Base-by-base conservation (phyloP, 2,797 vertebrate species). In the Anguilla megastoma region DNA sequence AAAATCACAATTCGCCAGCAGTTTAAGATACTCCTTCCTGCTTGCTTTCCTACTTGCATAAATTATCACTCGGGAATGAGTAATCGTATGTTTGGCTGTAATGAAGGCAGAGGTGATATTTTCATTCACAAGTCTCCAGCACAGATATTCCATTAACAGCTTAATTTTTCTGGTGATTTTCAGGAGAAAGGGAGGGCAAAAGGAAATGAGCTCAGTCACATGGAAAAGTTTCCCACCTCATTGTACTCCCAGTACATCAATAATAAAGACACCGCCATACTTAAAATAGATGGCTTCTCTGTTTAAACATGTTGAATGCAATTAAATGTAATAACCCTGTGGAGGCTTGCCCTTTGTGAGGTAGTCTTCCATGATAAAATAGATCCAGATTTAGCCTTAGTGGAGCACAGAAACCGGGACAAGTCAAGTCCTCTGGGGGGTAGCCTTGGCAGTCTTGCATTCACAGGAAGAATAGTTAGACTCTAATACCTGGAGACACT, bases 81-180 rank as follows among this genome's bases (percentile, higher is more conserved):
- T 63, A 54, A 88, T 84, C 24, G 27, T 33, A 52, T 45, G 45
- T 0, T 36, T 45, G 0, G 90, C 88, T 91, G 87, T 88, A n/a
- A 90, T 45, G 91, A 90, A n/a, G 82, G 86, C 88, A 90, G 54
- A 85, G 85, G 90, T 85, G 86, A 91, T 90, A 89, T 90, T 82
- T 85, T 85, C 71, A 84, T 89, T 89, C 87, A 91, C 41, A 93
- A 91, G 50, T 83, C 88, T 80, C 58, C 84, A 66, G 74, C 54
- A 48, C 84, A 85, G 76, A 50, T 52, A 12, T 24, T 18, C n/a
- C 16, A 88, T 9, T 54, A 30, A 52, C 27, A 60, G 56, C 84
- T 87, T 56, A 83, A 54, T 88, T 86, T 76, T 76, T 27, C 30
- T 50, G 45, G 33, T 84, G 54, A 52, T 48, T 14, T 52, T 74